Evolutionary conservation across 2,797 vertebrate genomes (phyloP), one percentile per base, ranked within the genome.

Genomic region (Siniperca obscura): DNA sequence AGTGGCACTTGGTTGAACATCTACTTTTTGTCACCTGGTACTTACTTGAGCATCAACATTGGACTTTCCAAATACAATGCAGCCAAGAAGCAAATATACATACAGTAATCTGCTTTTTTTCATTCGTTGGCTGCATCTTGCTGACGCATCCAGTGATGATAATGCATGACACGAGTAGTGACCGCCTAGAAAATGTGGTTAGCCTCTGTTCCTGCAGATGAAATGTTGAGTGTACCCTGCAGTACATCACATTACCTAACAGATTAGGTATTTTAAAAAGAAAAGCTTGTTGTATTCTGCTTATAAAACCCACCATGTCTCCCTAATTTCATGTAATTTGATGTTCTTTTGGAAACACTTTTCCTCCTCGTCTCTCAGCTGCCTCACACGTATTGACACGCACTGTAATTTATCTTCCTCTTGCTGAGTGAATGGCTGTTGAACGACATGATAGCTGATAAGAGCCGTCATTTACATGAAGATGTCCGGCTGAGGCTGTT

Each of bases 391-490:
- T 66, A 25, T 21, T 12, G 14, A 21, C 21, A 40, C 68, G 56
- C 69, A 25, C 27, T 14, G 14, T 16, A 3, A 25, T 48, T 66
- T 48, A 21, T 53, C 48, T 30, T 17, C 25, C 44, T 36, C 12
- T 34, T 2, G 3, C 38, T 36, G 48, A 57, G 34, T 1, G 0
- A 46, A 3, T 44, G 25, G 14, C n/a, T 77, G 78, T 59, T 74
- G 12, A 56, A 77, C 57, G 44, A 70, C 25, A 48, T 38, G 59
- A 36, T 2, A 11, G 25, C 76, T 67, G 86, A 90, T 90, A 87
- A 70, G 52, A 78, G 69, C 17, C 6, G 2, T 64, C 17, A 69
- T 88, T 86, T 80, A 27, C 86, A 89, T 88, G 44, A 12, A 44
- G 46, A 78, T 0, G n/a, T 80, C 40, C 12, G 4, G 50, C 27